These are phyloP conservation scores for Neogobius melanostomus DNA, from an alignment of 2,113 vertebrate genomes.

Conservation along the genomic window DNA sequence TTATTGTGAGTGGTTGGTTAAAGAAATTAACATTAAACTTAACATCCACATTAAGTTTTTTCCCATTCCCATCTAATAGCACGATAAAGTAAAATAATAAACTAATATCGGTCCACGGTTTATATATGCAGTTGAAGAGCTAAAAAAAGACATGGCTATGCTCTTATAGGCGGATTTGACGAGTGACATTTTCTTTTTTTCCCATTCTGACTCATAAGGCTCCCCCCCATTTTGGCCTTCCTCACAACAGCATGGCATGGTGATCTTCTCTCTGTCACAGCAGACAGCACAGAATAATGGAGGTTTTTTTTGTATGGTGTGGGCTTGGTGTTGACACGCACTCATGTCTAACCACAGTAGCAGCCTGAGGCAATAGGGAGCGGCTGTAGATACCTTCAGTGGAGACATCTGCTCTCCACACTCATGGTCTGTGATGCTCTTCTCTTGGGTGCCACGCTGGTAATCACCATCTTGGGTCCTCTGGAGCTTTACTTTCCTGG, in stretches of 20 bases:
- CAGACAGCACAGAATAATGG: constrained; percentile 55
- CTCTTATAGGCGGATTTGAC: constrained; percentile 53
- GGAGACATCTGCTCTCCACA: constrained; percentile 49
- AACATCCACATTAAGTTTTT: background rate
- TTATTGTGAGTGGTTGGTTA: background rate
- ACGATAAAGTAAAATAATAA: background rate
- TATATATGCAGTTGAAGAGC: constrained; percentile 28
- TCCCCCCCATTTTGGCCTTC: constrained; percentile 53
- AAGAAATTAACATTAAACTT: too few species aligned
- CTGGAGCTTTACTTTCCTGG: constrained; percentile 33
- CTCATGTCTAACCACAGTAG: constrained; percentile 37
- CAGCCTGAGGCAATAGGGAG: constrained; percentile 23
- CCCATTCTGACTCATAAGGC: constrained; percentile 63
- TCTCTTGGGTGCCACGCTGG: constrained; percentile 34
- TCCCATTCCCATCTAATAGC: background rate
- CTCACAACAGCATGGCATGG: constrained; percentile 35
- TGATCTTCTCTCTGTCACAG: constrained; percentile 53
- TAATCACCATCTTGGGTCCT: constrained; percentile 55
- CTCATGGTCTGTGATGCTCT: constrained; percentile 39
- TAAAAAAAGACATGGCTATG: constrained; percentile 25
- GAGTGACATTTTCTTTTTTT: constrained; percentile 57
- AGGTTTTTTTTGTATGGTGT: constrained; percentile 47
- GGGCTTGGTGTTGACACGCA: constrained; percentile 33
- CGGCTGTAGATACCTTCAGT: constrained; percentile 59
- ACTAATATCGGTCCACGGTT: background rate